A percentile compares a stretch with the other conserved stretches of the same genome.
phyloP scores from a whole-genome alignment of 2,888 invertebrate species.

The Tortrix viridana region DNA sequence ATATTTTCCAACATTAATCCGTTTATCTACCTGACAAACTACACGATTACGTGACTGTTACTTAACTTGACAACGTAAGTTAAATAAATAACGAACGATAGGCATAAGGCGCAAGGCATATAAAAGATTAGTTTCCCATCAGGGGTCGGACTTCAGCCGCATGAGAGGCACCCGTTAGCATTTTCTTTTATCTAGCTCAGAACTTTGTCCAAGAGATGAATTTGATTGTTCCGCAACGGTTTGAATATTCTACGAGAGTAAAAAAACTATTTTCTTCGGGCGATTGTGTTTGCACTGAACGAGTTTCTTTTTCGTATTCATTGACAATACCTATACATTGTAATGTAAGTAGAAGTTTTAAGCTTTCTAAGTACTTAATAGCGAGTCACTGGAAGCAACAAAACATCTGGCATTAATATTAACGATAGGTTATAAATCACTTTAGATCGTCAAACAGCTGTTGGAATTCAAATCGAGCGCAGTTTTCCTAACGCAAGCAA shows the following conservation, averaged over 20 bases:
- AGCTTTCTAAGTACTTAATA: slow-evolving; percentile 3
- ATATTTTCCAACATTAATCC: slow-evolving; percentile 22
- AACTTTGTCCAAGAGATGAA: slow-evolving; percentile 17
- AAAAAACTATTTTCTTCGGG: not conserved
- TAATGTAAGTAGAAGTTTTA: not conserved
- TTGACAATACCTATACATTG: not conserved
- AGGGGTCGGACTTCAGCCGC: slow-evolving; percentile 9
- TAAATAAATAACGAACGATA: slow-evolving; percentile 34
- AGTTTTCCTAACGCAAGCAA: slow-evolving; percentile 42
- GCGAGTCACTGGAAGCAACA: not conserved
- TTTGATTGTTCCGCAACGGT: slow-evolving; percentile 12
- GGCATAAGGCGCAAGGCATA: slow-evolving; percentile 11
- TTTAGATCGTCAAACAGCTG: slow-evolving; percentile 13
- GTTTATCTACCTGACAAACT: slow-evolving; percentile 30
- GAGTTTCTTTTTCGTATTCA: not conserved
- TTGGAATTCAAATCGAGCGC: slow-evolving; percentile 26
- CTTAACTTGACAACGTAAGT: slow-evolving; percentile 30
- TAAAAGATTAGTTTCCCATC: slow-evolving; percentile 21
- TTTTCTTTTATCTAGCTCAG: slow-evolving; percentile 18
- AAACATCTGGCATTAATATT: slow-evolving; percentile 18
- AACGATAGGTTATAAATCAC: slow-evolving; percentile 17
- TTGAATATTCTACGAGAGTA: not conserved
- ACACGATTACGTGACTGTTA: slow-evolving; percentile 34
- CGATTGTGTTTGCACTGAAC: not conserved
- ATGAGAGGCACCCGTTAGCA: slow-evolving; percentile 6